A percentile compares a stretch with the other conserved stretches of the same genome.
These are phyloP conservation scores for Lutraria lutraria DNA, from an alignment of 2,888 invertebrate genomes.

Conservation along the genomic window DNA sequence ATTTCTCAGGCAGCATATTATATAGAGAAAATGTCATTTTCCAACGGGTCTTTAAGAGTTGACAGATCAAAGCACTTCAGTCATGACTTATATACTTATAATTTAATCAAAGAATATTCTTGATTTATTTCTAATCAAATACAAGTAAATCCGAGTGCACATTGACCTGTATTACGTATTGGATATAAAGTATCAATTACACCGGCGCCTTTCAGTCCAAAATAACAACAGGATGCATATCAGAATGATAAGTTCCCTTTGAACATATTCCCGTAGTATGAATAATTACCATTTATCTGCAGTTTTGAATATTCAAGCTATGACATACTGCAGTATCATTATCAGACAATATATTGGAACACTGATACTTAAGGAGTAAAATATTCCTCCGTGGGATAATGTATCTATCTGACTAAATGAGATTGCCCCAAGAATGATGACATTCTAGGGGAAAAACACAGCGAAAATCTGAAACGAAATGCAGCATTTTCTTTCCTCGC, in stretches of 20 bases:
- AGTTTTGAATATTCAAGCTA: conserved; percentile 4
- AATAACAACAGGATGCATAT: conserved; percentile 11
- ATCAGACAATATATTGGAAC: conserved; percentile 9
- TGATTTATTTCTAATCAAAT: neutral
- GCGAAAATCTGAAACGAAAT: neutral
- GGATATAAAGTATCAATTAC: conserved; percentile 2
- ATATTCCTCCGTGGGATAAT: neutral
- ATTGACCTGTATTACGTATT: neutral
- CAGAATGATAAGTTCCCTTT: conserved; percentile 28
- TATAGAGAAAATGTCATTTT: too few relatives aligned
- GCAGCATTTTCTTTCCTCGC: neutral
- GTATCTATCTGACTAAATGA: neutral
- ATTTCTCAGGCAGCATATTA: too few relatives aligned
- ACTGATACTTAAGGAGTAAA: conserved; percentile 4
- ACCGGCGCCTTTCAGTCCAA: conserved; percentile 8
- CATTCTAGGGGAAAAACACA: neutral
- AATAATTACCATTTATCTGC: conserved; percentile 10
- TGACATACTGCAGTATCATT: conserved; percentile 25
- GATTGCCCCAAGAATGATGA: neutral
- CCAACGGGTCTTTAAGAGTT: too few relatives aligned
- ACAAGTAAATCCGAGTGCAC: neutral
- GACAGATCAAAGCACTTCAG: too few relatives aligned
- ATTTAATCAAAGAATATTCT: neutral
- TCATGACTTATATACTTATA: neutral
- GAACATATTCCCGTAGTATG: neutral